phyloP scores from a whole-genome alignment of 2,113 vertebrate species.

The Epinephelus moara region DNA sequence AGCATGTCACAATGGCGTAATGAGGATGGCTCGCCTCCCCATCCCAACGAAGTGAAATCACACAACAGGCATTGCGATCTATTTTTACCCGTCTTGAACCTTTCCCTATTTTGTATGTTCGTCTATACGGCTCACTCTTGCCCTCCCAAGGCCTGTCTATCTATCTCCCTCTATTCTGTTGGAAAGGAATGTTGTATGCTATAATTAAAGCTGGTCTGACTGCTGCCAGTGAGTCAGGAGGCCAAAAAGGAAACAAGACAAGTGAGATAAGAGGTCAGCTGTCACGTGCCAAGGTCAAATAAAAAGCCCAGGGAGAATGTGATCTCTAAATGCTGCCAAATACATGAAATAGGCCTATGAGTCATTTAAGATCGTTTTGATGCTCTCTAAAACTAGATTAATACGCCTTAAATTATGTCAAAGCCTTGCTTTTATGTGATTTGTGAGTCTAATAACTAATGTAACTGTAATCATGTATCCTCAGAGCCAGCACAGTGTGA shows the following conservation, averaged over 20 bases:
- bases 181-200: constrained; percentile 77
- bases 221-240: constrained; percentile 81
- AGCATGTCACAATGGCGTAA: constrained; percentile 36
- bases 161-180: constrained; percentile 74
- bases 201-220: constrained; percentile 81
- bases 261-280: constrained; percentile 80
- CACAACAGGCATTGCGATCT: constrained; percentile 31
- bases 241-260: constrained; percentile 81
- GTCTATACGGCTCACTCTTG: constrained; percentile 21
- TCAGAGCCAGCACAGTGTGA: constrained; percentile 28
- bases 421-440: background rate
- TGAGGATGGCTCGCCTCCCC: constrained; percentile 18
- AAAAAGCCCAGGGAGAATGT: constrained; percentile 40
- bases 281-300: constrained; percentile 78
- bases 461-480: constrained; percentile 9
- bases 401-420: constrained; percentile 7
- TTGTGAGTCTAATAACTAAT: constrained; percentile 8
- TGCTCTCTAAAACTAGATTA: background rate
- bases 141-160: constrained; percentile 46
- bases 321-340: constrained; percentile 20
- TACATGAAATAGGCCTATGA: background rate
- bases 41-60: constrained; percentile 39
- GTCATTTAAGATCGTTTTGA: background rate
- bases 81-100: constrained; percentile 26
- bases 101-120: constrained; percentile 58